Evolutionary conservation across 2,797 vertebrate genomes (phyloP), one percentile per base, ranked within the genome.

Genomic region (Crocidura indochinensis): DNA sequence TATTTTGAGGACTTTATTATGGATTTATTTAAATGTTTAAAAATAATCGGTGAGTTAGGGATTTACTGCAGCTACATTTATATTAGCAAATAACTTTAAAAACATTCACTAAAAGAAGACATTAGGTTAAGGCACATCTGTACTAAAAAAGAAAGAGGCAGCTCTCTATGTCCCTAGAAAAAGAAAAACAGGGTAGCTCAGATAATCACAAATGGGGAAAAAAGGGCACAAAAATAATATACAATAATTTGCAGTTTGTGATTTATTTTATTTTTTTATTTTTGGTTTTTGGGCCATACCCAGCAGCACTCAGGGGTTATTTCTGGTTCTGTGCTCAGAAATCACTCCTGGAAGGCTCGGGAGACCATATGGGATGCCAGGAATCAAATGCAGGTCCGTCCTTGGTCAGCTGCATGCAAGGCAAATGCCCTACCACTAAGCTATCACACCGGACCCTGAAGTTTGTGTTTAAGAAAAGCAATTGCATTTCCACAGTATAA

Each of bases 1-100:
- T 12, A 62, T 92, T 94, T 78, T 24, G 11, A 60, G 46, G 47
- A 80, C 44, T 76, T 75, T 46, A 64, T 92, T 81, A 80, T 6
- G 72, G 24, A 77, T 73, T 46, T 73, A 51, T 31, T 88, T 24
- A 87, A 53, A 84, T 0, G 24, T 93, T 87, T 92, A 73, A 76
- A 76, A 88, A 85, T 74, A 60, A 83, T 26, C 29, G 38, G 26
- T 29, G 12, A 84, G 78, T 26, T n/a, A 74, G 26, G 85, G 46
- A 83, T 72, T 79, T 68, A 84, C n/a, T 47, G 64, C 4, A 6
- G 19, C 5, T 56, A 56, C 53, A 56, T 90, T 67, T 83, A 12
- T 81, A 91, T 84, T 38, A 92, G 74, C 67, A 87, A 91, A 75
- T 76, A 62, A 74, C 60, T 76, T 27, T 47, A 88, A 90, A 75